These are phyloP conservation scores for Eumeta japonica DNA, from an alignment of 1,140 invertebrate genomes.

Conservation along the genomic window DNA sequence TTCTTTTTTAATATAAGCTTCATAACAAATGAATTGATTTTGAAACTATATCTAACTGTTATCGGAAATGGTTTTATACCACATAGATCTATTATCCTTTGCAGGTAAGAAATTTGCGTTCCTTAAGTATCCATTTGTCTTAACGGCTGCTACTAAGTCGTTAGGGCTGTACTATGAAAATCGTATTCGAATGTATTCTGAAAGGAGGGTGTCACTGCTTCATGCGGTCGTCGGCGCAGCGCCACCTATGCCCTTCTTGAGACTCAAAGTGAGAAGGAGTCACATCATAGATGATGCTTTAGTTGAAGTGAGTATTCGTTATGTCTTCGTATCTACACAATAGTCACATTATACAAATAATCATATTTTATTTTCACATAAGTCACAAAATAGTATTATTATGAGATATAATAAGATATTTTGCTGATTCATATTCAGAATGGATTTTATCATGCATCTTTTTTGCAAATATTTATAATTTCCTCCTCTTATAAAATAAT, in stretches of 20 bases:
- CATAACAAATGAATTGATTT: neutral
- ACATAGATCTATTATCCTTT: too few species aligned
- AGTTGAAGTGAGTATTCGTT: conserved; percentile 69
- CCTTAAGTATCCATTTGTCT: conserved; percentile 86
- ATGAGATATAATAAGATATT: too few species aligned
- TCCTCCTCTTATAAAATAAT: too few species aligned
- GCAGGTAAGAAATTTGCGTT: conserved; percentile 81
- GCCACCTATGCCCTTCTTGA: conserved; percentile 82
- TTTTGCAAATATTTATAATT: too few species aligned
- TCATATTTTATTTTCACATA: neutral
- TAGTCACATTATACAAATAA: neutral
- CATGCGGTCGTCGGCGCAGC: conserved; percentile 73
- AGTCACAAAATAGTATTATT: conserved; percentile 4
- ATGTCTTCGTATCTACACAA: conserved; percentile 7
- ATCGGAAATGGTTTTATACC: too few species aligned
- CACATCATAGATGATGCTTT: conserved; percentile 90
- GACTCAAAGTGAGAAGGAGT: conserved; percentile 77
- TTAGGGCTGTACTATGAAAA: conserved; percentile 91
- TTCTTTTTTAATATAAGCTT: conserved; percentile 4
- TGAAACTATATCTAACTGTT: conserved; percentile 6
- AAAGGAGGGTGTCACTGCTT: conserved; percentile 79
- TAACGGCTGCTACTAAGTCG: conserved; percentile 90
- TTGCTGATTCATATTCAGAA: too few species aligned
- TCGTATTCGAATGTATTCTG: conserved; percentile 91
- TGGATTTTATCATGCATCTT: too few species aligned